A percentile compares a stretch with the other conserved stretches of the same genome.
Conservation (phyloP, 2,113 vertebrate species). For the human region DNA sequence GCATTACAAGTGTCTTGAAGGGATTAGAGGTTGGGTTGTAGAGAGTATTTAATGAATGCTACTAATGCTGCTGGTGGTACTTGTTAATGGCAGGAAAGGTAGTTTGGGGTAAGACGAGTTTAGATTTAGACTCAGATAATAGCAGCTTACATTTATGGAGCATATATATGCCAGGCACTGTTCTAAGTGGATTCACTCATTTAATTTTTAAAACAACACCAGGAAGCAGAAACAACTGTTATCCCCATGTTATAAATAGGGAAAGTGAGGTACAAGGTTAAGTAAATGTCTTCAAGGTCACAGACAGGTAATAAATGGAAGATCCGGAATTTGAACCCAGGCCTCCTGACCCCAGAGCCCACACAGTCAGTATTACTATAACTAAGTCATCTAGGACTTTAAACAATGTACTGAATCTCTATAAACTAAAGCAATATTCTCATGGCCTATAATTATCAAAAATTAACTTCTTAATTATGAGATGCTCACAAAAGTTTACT, state of each 20-base stretch:
- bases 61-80: neutral
- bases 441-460: neutral
- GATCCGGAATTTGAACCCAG: neutral
- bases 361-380: neutral
- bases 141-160: neutral
- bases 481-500: neutral
- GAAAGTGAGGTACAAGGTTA: neutral
- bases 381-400: neutral
- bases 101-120: neutral
- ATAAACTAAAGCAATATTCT: neutral
- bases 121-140: neutral
- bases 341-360: neutral
- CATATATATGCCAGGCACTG: neutral
- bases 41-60: neutral
- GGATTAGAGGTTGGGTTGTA: neutral
- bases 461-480: neutral
- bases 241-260: neutral
- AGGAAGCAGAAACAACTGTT: neutral
- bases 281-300: neutral
- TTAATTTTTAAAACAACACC: constrained; percentile 22
- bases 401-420: neutral
- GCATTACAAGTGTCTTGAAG: neutral
- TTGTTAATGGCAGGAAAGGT: constrained; percentile 15
- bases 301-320: neutral
- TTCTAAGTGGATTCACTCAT: neutral